Evolutionary conservation across 2,113 vertebrate species (phyloP).

Genomic region (Henicopernis longicauda): DNA sequence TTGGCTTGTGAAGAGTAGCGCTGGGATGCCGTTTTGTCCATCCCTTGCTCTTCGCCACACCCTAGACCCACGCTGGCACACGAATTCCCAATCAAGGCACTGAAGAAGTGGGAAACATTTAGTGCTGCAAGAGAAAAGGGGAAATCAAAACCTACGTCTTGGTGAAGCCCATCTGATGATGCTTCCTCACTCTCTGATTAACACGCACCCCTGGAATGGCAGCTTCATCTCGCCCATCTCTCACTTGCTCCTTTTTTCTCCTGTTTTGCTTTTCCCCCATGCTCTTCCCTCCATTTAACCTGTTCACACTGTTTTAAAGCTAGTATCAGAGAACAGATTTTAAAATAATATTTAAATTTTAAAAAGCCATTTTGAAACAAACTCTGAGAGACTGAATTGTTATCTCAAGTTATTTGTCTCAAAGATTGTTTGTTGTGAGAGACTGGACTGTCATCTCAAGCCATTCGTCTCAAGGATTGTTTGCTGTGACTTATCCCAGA

Average conservation of each 20-base stretch:
- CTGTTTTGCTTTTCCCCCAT: not conserved
- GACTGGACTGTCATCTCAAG: too few species aligned
- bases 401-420: too few species aligned
- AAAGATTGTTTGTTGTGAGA: too few species aligned
- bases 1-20: not conserved
- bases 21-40: not conserved
- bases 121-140: not conserved
- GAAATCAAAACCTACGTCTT: not conserved
- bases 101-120: not conserved
- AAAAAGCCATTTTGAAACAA: not conserved
- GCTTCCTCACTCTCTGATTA: rapidly evolving
- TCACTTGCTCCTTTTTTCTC: rapidly evolving
- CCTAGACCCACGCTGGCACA: not conserved
- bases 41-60: not conserved
- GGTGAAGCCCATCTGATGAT: not conserved
- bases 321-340: not conserved
- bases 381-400: too few species aligned
- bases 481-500: too few species aligned
- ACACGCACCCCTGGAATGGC: not conserved
- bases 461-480: too few species aligned
- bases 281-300: not conserved
- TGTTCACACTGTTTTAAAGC: not conserved
- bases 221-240: not conserved
- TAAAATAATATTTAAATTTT: not conserved
- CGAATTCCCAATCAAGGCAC: not conserved